These are phyloP conservation scores for Rallus crepitans DNA, from an alignment of 2,797 vertebrate genomes.

Conservation along the genomic window DNA sequence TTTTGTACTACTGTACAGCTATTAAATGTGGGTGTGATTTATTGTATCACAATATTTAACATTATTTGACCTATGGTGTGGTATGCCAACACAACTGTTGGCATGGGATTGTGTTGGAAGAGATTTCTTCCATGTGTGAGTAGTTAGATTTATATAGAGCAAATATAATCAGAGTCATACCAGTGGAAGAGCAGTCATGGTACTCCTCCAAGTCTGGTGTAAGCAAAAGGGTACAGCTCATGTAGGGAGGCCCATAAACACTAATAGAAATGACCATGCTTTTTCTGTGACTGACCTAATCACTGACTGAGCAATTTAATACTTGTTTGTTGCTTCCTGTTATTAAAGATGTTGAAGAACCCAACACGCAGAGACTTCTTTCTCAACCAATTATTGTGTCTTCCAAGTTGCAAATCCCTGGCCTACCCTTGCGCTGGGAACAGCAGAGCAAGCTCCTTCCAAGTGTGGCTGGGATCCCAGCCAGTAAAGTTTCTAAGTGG, in stretches of 20 bases:
- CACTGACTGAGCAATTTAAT: background rate
- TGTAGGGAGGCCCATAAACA: background rate
- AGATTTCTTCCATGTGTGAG: background rate
- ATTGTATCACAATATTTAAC: conserved; percentile 10
- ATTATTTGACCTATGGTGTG: background rate
- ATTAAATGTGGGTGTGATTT: background rate
- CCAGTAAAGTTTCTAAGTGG: conserved; percentile 89
- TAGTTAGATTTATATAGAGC: background rate
- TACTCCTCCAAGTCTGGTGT: background rate
- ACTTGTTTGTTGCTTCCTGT: background rate
- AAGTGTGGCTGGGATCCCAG: conserved; percentile 86
- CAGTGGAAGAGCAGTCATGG: background rate
- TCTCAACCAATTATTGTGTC: conserved; percentile 84
- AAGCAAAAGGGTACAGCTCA: background rate
- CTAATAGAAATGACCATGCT: background rate
- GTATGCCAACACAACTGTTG: background rate
- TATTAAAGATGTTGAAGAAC: conserved; percentile 77
- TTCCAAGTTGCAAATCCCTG: conserved; percentile 81
- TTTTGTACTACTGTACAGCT: background rate
- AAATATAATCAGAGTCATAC: background rate
- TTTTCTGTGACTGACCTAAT: background rate
- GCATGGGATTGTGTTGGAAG: background rate
- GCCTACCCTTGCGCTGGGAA: conserved; percentile 86
- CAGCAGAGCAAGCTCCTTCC: conserved; percentile 90
- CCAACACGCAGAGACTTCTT: conserved; percentile 77